Percentiles rank a stretch among this genome's conserved stretches.
phyloP scores from a whole-genome alignment of 2,888 invertebrate genomes.

The Melieria crassipennis region DNA sequence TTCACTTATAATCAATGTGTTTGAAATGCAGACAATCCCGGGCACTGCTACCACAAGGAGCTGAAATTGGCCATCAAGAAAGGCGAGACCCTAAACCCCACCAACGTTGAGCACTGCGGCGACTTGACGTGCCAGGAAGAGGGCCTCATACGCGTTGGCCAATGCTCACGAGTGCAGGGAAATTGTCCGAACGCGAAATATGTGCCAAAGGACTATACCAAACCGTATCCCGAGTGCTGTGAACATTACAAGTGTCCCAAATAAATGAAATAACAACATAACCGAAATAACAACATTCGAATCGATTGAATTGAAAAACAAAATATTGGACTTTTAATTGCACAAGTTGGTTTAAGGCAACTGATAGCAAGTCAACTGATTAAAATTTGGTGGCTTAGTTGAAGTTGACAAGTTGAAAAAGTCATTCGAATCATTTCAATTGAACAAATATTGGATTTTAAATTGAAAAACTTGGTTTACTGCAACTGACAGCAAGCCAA shows the following conservation, averaged over 20 bases:
- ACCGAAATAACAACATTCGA: too few relatives aligned
- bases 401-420: too few relatives aligned
- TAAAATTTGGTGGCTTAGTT: too few relatives aligned
- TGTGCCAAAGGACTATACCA: conserved; percentile 44
- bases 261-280: neutral
- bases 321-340: too few relatives aligned
- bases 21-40: conserved; percentile 38
- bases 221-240: conserved; percentile 50
- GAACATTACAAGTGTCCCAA: conserved; percentile 15
- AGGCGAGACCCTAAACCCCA: conserved; percentile 46
- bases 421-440: too few relatives aligned
- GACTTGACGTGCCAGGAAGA: conserved; percentile 24
- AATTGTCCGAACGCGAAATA: conserved; percentile 7
- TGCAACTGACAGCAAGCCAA: too few relatives aligned
- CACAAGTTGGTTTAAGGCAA: neutral
- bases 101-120: conserved; percentile 36
- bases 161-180: conserved; percentile 14
- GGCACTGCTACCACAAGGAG: conserved; percentile 52
- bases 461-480: too few relatives aligned
- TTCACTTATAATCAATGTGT: too few relatives aligned
- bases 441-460: too few relatives aligned
- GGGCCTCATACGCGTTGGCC: conserved; percentile 16
- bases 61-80: conserved; percentile 47
- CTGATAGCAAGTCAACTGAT: too few relatives aligned
- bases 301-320: too few relatives aligned